Evolutionary conservation across 2,797 vertebrate genomes (phyloP).

Genomic region (Spheniscus humboldti): DNA sequence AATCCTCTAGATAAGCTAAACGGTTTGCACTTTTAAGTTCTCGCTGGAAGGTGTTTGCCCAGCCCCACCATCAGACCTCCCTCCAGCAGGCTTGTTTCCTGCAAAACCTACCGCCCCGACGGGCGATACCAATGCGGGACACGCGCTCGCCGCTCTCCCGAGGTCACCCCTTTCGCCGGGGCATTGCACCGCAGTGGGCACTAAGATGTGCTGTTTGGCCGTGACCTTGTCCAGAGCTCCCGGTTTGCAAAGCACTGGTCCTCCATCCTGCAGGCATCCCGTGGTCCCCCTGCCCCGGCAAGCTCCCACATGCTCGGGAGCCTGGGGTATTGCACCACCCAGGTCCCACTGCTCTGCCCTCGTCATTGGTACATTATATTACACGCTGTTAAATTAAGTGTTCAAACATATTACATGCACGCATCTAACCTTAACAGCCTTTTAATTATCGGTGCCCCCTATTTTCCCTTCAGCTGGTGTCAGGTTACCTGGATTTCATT

Average conservation of each 20-base stretch:
- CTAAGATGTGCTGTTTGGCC: background rate
- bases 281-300: background rate
- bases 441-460: background rate
- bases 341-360: background rate
- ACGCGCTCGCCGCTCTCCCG: accelerated
- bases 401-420: background rate
- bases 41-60: constrained; percentile 44
- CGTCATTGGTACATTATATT: accelerated
- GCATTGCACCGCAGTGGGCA: accelerated
- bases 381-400: background rate
- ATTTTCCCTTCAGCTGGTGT: background rate
- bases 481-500: background rate
- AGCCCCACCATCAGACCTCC: background rate
- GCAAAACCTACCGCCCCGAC: background rate
- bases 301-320: background rate
- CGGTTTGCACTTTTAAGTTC: constrained; percentile 49
- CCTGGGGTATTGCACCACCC: accelerated
- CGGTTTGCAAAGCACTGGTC: background rate
- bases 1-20: constrained; percentile 57
- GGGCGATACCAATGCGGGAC: accelerated
- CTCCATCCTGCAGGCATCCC: background rate
- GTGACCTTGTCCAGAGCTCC: background rate
- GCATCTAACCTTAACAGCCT: background rate
- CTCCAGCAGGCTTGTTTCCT: background rate
- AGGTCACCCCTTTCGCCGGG: background rate